Conservation (phyloP, 2,113 vertebrate genomes). For the Sturnus vulgaris region DNA sequence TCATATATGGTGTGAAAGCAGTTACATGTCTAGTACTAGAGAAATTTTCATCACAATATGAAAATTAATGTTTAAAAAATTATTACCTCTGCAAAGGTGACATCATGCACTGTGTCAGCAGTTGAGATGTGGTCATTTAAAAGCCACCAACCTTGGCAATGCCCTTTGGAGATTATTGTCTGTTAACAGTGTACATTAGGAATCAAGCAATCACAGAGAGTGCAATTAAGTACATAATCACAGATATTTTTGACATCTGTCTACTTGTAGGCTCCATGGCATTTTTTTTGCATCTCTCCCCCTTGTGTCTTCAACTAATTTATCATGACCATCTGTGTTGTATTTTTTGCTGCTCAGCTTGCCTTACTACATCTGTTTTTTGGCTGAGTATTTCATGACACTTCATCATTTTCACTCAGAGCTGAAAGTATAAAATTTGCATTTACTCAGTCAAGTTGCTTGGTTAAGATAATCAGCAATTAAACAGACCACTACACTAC, state of each 20-base stretch:
- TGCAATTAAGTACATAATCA: constrained; percentile 56
- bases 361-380: constrained; percentile 26
- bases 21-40: background rate
- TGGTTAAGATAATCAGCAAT: background rate
- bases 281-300: constrained; percentile 7
- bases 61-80: background rate
- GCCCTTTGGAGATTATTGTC: constrained; percentile 6
- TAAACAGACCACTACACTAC: background rate
- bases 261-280: constrained; percentile 1
- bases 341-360: constrained; percentile 24
- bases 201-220: constrained; percentile 41
- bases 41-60: background rate
- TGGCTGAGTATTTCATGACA: constrained; percentile 25
- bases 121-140: constrained; percentile 10
- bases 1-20: background rate
- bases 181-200: background rate
- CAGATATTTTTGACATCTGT: constrained; percentile 61
- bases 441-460: background rate
- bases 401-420: background rate
- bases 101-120: background rate
- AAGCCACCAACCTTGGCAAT: constrained; percentile 18
- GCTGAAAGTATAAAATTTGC: background rate
- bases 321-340: constrained; percentile 54
- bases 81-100: background rate
- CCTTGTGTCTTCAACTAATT: constrained; percentile 39